Base-by-base conservation (phyloP, 2,888 invertebrate species). In the Theretra japonica region DNA sequence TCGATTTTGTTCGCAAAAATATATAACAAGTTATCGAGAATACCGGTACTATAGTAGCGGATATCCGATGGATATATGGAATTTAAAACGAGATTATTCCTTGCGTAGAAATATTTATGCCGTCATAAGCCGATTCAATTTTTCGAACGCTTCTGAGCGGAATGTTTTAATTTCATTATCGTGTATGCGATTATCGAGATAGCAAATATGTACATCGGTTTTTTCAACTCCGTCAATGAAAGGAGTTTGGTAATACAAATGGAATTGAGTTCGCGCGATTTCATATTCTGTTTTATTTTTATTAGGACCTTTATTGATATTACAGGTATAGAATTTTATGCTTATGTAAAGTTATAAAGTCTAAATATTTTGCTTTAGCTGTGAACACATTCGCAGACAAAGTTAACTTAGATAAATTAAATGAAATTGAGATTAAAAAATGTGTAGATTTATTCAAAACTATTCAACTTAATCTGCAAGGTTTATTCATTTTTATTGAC, bases 161-260 rank as follows among this genome's bases (percentile, higher is more conserved):
- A 33, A 60, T 60, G 30, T 60, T 60, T 60, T 60, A 60, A 60
- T 60, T 60, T 60, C 19, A 60, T 60, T 60, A 53, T n/a, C 53
- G 7, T 53, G 5, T 19, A 5, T 53, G n/a, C 17, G 19, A n/a
- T 60, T 60, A 60, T 30, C 60, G 30, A 60, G 8, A 60, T 59
- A 7, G 33, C 19, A 33, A 53, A n/a, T 7, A 60, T n/a, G 33
- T n/a, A 28, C 8, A 19, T 33, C 30, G 6, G 28, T 60, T 59
- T 60, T 60, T 33, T 7, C 19, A 19, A n/a, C 7, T 19, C n/a
- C n/a, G 2, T 60, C 33, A 8, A n/a, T 60, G 33, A 33, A 60
- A 60, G 8, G n/a, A 30, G 30, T 30, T 60, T n/a, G 4, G 30
- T 5, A n/a, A 33, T 15, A n/a, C n/a, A 60, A 60, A 60, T 19